Evolutionary conservation across 2,888 invertebrate genomes (phyloP), one percentile per base, ranked within the genome.

Genomic region (Ormyrus nitidulus): DNA sequence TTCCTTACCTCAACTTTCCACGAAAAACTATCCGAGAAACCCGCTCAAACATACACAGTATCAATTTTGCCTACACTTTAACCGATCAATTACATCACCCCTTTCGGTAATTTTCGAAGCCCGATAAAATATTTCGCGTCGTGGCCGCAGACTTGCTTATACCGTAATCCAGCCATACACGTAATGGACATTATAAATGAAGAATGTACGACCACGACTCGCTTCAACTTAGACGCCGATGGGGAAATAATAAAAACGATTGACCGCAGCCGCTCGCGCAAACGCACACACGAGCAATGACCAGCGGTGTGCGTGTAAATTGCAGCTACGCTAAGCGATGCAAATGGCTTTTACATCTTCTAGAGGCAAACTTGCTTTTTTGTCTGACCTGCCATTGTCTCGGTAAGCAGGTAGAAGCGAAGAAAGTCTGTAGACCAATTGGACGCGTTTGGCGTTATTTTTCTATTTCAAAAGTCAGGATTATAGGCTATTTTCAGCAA

Each of bases 211-310:
- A 44, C 34, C 51, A 56, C 34, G 6, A 10, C 44, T 56, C 34
- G 34, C 34, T 34, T 34, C 34, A 34, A 34, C 34, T 62, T 59
- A 71, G 54, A 44, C 58, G 34, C 64, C 59, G n/a, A 13, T 54
- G 49, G 58, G 10, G 56, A 68, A 62, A 54, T 13, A 70, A 44
- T 34, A 51, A 56, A 77, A 64, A 64, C 78, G 80, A 75, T 74
- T 78, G 82, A 83, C 83, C 80, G 79, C 75, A 81, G 70, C 68
- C 65, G 34, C 34, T 34, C 34, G 34, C 34, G 34, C 34, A 34
- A 79, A 76, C 73, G 82, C 74, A 69, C 49, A 68, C 70, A 75
- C 70, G 61, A 59, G 49, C 11, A 6, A 13, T 11, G 58, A 48
- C 44, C 34, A 46, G 34, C n/a, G 44, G 49, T 13, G 49, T 56